Percentiles rank a stretch among this genome's conserved stretches.
These are phyloP conservation scores for Ladona fulva DNA, from an alignment of 1,140 invertebrate genomes.

Conservation along the genomic window DNA sequence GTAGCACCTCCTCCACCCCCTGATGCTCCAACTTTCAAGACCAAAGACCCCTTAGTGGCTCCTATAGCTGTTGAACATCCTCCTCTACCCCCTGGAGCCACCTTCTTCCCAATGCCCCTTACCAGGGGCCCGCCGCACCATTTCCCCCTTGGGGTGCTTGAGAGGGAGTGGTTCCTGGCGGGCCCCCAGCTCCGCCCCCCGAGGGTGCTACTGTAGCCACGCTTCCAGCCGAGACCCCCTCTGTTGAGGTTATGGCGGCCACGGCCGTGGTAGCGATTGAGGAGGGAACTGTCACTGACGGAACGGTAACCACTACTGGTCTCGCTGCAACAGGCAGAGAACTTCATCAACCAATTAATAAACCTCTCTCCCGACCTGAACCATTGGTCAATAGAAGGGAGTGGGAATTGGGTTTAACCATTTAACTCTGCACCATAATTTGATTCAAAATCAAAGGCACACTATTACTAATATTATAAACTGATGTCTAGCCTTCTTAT, in stretches of 20 bases:
- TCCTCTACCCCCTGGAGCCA: neutral
- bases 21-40: neutral
- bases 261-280: neutral
- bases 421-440: neutral
- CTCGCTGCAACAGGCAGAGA: slow-evolving; percentile 6
- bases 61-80: neutral
- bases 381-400: neutral
- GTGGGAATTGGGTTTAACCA: neutral
- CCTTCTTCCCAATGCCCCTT: neutral
- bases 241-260: neutral
- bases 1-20: neutral
- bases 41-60: neutral
- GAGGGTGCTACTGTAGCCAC: neutral
- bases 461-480: no score
- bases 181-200: slow-evolving; percentile 1
- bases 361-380: neutral
- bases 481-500: no score
- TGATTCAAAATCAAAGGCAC: no score
- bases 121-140: slow-evolving; percentile 2
- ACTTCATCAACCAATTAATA: slow-evolving; percentile 10
- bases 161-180: slow-evolving; percentile 1
- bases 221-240: neutral
- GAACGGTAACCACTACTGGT: neutral
- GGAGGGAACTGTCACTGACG: neutral
- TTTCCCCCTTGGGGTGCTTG: neutral